phyloP scores from a whole-genome alignment of 2,113 vertebrate genomes.

The Thalassoma bifasciatum region DNA sequence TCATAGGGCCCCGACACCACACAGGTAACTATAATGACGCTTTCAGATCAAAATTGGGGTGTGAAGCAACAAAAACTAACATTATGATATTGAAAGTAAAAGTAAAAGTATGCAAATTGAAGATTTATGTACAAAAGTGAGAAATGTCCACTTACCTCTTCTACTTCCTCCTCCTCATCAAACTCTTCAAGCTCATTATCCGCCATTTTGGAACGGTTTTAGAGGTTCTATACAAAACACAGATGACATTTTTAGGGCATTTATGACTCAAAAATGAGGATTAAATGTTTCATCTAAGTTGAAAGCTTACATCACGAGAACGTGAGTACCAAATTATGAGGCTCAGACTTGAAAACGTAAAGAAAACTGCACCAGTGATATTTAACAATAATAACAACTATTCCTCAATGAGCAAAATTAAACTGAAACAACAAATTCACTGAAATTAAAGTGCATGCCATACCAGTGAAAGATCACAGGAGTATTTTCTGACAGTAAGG shows the following conservation, averaged over 20 bases:
- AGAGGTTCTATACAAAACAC: constrained; percentile 72
- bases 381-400: constrained; percentile 34
- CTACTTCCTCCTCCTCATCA: constrained; percentile 75
- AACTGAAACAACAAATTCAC: not conserved
- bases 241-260: constrained; percentile 49
- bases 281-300: not conserved
- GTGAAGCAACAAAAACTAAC: no score
- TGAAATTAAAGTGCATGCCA: constrained; percentile 51
- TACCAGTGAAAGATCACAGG: constrained; percentile 66
- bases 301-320: not conserved
- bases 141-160: constrained; percentile 85
- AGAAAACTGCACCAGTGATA: constrained; percentile 1
- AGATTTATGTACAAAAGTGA: not conserved
- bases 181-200: constrained; percentile 69
- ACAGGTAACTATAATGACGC: constrained; percentile 16
- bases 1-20: constrained; percentile 67
- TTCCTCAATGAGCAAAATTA: not conserved
- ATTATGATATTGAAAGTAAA: not conserved
- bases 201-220: constrained; percentile 75
- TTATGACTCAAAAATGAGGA: not conserved
- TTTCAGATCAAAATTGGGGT: no score
- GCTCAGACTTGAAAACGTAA: constrained; percentile 9
- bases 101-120: not conserved
- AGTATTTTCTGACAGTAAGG: constrained; percentile 82
- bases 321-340: not conserved